Evolutionary conservation across 1,140 invertebrate species (phyloP), one percentile per base, ranked within the genome.

Genomic region (Trichogramma pretiosum): DNA sequence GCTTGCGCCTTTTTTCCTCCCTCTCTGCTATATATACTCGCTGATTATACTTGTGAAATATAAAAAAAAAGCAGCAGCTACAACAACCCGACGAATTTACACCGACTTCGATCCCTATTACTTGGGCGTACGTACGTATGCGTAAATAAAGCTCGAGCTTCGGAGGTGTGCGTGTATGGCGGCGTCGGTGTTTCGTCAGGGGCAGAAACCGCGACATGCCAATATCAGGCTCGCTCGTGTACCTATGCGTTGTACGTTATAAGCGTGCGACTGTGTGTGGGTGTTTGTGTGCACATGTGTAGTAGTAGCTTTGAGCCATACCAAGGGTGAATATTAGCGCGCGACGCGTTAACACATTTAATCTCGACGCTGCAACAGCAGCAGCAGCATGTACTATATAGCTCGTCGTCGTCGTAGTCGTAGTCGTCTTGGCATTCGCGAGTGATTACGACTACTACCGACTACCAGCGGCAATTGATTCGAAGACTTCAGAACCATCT

Each of bases 401-500:
- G 26, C 26, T 28, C 26, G 26, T 28, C 26, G 13, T 7, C 7
- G 26, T 9, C 26, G 13, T 7, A 28, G 13, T 28, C 26, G 7
- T 7, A 13, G 26, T 28, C 26, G 26, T 13, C 13, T 28, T 28
- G 26, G 26, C 13, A 28, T 28, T 7, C 7, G 7, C 26, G 13
- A 28, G 26, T 28, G 26, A 13, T 13, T 9, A 13, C 26, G 13
- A 13, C 13, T 28, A 13, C 7, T 9, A 28, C 7, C 7, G 13
- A 28, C 13, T 28, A 28, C 26, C 7, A 28, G 13, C 13, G 26
- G 26, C 13, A 28, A 13, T 13, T 7, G 26, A 28, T 28, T 28
- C 13, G 7, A 49, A 38, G 47, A 42, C 38, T 42, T 23, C 21
- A 44, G 40, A 33, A 34, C 24, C 47, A 38, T 19, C 24, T 39